These are phyloP conservation scores for Mionectes macconnelli DNA, from an alignment of 2,113 vertebrate species.

Conservation along the genomic window DNA sequence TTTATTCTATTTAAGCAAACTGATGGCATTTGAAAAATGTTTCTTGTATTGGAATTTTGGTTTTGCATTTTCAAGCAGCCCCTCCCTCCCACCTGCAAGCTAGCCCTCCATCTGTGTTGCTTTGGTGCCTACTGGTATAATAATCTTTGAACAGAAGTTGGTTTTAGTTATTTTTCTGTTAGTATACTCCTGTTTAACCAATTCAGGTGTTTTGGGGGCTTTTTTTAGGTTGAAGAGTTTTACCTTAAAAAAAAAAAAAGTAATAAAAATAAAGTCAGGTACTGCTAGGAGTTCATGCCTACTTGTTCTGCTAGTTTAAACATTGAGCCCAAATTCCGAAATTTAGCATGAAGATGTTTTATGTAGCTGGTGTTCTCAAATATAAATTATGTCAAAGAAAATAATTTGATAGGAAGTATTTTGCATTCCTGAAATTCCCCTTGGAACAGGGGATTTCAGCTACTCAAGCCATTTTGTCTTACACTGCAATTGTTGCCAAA, in stretches of 20 bases:
- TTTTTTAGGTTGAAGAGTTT: background rate
- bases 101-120: background rate
- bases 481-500: background rate
- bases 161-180: background rate
- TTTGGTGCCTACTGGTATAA: background rate
- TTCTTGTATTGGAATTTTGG: background rate
- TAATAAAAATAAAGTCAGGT: background rate
- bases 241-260: background rate
- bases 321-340: background rate
- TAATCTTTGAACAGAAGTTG: background rate
- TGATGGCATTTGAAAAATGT: background rate
- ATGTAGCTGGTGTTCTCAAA: background rate
- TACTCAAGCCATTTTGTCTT: background rate
- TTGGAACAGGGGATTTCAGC: background rate
- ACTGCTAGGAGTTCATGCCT: background rate
- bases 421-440: background rate
- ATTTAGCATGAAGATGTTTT: background rate
- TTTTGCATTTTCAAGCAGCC: background rate
- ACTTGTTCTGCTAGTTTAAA: background rate
- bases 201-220: accelerated
- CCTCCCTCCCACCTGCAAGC: background rate
- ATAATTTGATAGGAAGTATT: background rate
- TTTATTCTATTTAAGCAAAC: background rate
- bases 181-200: background rate
- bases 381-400: background rate